phyloP scores from a whole-genome alignment of 2,113 vertebrate genomes.

The Pelecanoides urinatrix region DNA sequence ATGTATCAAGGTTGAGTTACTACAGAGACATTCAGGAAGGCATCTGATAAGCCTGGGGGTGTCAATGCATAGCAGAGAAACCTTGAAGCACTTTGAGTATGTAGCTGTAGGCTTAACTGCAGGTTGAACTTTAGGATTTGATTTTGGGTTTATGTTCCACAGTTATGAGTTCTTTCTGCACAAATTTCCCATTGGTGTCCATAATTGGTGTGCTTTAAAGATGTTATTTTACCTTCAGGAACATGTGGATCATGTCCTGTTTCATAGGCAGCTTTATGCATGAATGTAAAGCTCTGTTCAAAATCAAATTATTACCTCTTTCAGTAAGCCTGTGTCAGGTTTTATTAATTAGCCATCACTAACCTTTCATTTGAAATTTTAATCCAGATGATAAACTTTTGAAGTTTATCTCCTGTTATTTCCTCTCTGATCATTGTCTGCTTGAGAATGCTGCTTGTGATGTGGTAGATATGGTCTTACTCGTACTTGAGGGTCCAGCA shows the following conservation, averaged over 20 bases:
- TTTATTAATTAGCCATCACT: not conserved
- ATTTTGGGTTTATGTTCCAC: not conserved
- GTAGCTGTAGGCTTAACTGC: not conserved
- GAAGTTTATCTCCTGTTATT: not conserved
- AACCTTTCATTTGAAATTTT: not conserved
- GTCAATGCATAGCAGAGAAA: not conserved
- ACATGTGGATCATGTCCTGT: accelerated
- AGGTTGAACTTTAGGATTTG: not conserved
- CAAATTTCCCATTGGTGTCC: not conserved
- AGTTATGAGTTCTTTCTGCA: not conserved
- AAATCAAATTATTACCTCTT: not conserved
- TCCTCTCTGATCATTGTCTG: not conserved
- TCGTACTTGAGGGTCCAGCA: not conserved
- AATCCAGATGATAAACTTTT: not conserved
- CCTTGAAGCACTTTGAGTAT: not conserved
- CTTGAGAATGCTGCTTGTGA: not conserved
- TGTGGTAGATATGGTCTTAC: not conserved
- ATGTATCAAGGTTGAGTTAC: not conserved
- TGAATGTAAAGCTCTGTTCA: not conserved
- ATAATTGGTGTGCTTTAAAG: not conserved
- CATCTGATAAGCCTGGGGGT: not conserved
- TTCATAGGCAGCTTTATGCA: not conserved
- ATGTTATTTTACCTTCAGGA: not conserved
- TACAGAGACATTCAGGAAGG: not conserved
- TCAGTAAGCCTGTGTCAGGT: not conserved